Conservation (phyloP, 2,888 invertebrate species). For the Matsumyia berberina region DNA sequence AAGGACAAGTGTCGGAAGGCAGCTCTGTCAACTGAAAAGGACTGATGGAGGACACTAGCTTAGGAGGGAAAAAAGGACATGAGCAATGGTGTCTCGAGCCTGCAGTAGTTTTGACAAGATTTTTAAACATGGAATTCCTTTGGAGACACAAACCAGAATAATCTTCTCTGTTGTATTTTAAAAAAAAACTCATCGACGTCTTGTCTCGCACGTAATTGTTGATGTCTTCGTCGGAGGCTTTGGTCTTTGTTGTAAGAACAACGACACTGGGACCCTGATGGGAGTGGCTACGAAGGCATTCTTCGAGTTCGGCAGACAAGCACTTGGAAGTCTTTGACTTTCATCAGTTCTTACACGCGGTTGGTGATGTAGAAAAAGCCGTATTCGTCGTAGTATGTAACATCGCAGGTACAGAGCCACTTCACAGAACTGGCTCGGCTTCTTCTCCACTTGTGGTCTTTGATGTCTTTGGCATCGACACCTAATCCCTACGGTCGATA, state of each 20-base stretch:
- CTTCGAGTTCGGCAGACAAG: conserved; percentile 95
- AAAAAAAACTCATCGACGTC: conserved; percentile 90
- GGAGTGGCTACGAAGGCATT: conserved; percentile 86
- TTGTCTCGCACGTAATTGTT: conserved; percentile 87
- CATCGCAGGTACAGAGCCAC: conserved; percentile 91
- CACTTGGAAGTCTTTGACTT: conserved; percentile 91
- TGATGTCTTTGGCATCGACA: too few species aligned
- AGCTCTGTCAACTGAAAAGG: too few species aligned
- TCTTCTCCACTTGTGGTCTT: too few species aligned
- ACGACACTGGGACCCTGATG: conserved; percentile 90
- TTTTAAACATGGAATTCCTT: conserved; percentile 18
- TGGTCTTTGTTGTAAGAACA: conserved; percentile 85
- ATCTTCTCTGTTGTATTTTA: conserved; percentile 92
- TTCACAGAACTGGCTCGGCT: conserved; percentile 85
- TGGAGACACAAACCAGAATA: neutral
- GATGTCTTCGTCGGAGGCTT: conserved; percentile 86
- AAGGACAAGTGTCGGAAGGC: too few species aligned
- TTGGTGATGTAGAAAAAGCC: conserved; percentile 89
- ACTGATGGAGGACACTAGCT: too few species aligned
- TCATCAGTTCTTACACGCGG: conserved; percentile 93
- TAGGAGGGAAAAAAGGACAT: too few species aligned
- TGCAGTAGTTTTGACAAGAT: too few species aligned
- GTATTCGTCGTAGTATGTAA: conserved; percentile 87
- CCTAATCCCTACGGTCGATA: too few species aligned
- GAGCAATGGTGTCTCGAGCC: too few species aligned